Conservation (phyloP, 2,797 vertebrate species). For the Nannoperca obscura region DNA sequence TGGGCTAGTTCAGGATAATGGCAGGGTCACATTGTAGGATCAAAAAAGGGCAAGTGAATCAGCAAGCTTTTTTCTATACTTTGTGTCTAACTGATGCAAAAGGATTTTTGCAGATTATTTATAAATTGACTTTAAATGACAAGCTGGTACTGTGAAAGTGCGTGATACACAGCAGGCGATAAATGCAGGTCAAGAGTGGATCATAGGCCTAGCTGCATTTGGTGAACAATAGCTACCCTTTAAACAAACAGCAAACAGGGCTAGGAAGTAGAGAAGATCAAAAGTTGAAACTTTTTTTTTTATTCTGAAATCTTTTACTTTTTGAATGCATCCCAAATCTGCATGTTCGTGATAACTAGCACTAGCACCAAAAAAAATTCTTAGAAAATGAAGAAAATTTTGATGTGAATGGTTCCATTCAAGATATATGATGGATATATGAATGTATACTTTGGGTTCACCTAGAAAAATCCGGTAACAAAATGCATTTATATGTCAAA, state of each 20-base stretch:
- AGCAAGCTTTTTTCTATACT: neutral
- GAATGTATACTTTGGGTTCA: neutral
- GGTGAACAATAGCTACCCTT: neutral
- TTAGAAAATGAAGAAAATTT: neutral
- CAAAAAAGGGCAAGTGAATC: neutral
- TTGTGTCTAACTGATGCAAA: neutral
- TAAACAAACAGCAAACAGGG: neutral
- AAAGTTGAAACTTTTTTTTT: neutral
- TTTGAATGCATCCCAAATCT: neutral
- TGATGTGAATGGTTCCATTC: neutral
- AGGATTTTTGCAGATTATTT: neutral
- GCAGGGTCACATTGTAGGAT: neutral
- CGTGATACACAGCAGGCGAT: neutral
- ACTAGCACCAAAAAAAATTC: neutral
- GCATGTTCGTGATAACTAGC: neutral
- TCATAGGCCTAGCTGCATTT: neutral
- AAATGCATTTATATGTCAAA: neutral
- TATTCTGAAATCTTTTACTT: neutral
- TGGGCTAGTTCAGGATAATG: neutral
- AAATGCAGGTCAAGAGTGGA: conserved; percentile 14
- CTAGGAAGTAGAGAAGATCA: neutral
- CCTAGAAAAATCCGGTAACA: neutral
- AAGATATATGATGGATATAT: neutral
- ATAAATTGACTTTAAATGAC: conserved; percentile 23
- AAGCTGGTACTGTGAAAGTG: neutral